Conservation (phyloP, 2,888 invertebrate species). For the Drosophila hawaiiensis region DNA sequence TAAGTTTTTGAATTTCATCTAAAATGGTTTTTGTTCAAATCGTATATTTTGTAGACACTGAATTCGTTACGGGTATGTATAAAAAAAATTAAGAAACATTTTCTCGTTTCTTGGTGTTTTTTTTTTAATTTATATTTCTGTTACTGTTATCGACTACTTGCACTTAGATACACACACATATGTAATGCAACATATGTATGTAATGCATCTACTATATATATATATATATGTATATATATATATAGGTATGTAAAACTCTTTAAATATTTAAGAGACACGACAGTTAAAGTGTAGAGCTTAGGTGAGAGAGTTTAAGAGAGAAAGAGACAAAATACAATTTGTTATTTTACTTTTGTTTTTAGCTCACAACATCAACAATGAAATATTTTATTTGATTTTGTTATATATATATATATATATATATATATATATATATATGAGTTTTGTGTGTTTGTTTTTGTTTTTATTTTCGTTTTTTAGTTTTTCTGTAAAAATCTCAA, state of each 20-base stretch:
- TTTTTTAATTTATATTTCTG: not conserved
- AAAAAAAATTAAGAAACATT: constrained; percentile 65
- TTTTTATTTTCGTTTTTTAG: constrained; percentile 28
- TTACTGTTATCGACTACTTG: constrained; percentile 15
- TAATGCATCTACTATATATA: constrained; percentile 2
- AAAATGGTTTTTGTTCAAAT: constrained; percentile 59
- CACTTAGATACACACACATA: constrained; percentile 25
- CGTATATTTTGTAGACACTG: constrained; percentile 81
- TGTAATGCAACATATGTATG: constrained; percentile 12
- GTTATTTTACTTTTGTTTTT: constrained; percentile 38
- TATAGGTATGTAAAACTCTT: constrained; percentile 60
- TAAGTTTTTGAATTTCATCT: constrained; percentile 67
- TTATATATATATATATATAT: constrained; percentile 37
- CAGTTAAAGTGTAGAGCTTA: constrained; percentile 69
- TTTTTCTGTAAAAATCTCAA: constrained; percentile 82
- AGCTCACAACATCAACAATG: constrained; percentile 85
- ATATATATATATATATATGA: constrained; percentile 33
- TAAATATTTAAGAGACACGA: constrained; percentile 73
- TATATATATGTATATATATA: constrained; percentile 6
- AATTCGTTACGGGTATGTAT: constrained; percentile 61
- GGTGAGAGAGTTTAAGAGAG: constrained; percentile 66
- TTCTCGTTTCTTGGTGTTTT: constrained; percentile 17
- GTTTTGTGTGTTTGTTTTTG: constrained; percentile 40
- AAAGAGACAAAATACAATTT: constrained; percentile 69
- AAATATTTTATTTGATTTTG: constrained; percentile 74